phyloP scores from a whole-genome alignment of 2,113 vertebrate species.

The Chaetura pelagica region DNA sequence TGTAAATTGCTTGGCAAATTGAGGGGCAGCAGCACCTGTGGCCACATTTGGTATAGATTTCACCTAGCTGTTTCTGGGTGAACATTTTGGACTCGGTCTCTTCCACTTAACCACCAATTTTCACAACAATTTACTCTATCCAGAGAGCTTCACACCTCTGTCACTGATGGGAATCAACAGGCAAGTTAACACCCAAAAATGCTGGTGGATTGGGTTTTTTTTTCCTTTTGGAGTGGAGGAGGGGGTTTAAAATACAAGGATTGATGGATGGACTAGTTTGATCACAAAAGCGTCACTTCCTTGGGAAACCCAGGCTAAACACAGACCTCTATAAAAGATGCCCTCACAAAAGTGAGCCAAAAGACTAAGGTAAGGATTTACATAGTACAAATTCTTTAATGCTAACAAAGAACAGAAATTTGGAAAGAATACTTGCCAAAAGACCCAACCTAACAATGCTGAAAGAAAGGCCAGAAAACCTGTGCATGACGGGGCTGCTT shows the following conservation, averaged over 20 bases:
- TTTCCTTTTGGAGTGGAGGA: not conserved
- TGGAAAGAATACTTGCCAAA: not conserved
- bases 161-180: fast-evolving
- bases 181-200: not conserved
- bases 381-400: not conserved
- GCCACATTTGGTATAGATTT: not conserved
- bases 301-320: not conserved
- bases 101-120: not conserved
- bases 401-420: not conserved
- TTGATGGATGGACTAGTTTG: not conserved
- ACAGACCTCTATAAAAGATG: not conserved
- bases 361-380: not conserved
- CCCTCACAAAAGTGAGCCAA: not conserved
- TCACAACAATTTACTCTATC: not conserved
- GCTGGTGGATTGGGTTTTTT: not conserved
- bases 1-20: not conserved
- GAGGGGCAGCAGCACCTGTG: fast-evolving
- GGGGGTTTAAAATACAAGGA: not conserved
- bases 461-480: not conserved
- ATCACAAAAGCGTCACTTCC: not conserved
- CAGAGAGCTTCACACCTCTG: not conserved
- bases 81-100: not conserved
- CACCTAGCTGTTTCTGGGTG: not conserved
- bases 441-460: not conserved
- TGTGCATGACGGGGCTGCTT: conserved; percentile 15